phyloP scores from a whole-genome alignment of 2,113 vertebrate genomes.

The Tupaia tana region DNA sequence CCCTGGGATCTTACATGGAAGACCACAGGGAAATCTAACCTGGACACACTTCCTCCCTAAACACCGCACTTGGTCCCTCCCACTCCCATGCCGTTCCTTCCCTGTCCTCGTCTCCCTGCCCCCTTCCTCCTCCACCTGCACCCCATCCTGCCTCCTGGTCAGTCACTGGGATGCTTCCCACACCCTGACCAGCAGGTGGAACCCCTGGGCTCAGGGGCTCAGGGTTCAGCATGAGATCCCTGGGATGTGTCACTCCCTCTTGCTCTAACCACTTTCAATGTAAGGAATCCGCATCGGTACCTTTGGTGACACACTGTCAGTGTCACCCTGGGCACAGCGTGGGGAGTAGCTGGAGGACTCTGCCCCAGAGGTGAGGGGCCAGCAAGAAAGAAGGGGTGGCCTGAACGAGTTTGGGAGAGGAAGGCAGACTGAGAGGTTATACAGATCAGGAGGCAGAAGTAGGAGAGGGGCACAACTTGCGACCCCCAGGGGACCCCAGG shows the following conservation, averaged over 20 bases:
- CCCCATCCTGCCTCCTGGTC: neutral
- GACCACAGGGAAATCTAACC: no score
- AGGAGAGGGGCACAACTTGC: neutral
- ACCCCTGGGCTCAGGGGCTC: neutral
- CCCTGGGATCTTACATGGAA: neutral
- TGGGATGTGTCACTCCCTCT: no score
- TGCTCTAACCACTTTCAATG: no score
- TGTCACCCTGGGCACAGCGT: accelerated
- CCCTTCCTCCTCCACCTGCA: neutral
- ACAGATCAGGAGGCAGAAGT: no score
- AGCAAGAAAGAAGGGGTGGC: neutral
- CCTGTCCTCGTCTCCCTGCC: neutral
- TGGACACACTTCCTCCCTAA: neutral
- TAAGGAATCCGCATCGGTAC: neutral
- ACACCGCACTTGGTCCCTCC: neutral
- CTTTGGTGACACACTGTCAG: neutral
- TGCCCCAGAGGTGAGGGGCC: no score
- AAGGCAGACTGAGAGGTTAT: no score
- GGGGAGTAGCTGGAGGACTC: neutral
- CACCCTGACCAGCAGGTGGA: neutral
- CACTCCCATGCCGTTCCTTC: accelerated
- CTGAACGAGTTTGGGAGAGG: neutral
- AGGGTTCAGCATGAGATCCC: no score
- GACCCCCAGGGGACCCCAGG: neutral
- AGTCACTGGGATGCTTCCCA: neutral